A percentile compares a stretch with the other conserved stretches of the same genome.
These are phyloP conservation scores for Tineola bisselliella DNA, from an alignment of 2,888 invertebrate genomes.

Conservation along the genomic window DNA sequence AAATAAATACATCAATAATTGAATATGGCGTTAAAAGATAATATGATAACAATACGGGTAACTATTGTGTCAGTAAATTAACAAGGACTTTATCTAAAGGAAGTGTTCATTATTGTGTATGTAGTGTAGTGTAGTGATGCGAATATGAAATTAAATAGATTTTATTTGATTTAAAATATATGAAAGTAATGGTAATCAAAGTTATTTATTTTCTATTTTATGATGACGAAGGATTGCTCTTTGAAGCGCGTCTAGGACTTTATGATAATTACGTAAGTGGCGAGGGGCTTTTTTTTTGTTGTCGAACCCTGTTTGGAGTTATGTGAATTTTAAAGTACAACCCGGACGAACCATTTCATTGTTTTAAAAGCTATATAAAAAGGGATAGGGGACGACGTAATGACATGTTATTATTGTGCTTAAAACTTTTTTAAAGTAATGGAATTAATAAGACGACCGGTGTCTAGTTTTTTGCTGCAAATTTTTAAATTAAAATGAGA, in stretches of 20 bases:
- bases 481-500: slow-evolving; percentile 3
- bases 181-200: too few species aligned
- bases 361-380: neutral
- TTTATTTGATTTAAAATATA: too few species aligned
- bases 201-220: neutral
- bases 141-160: neutral
- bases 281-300: neutral
- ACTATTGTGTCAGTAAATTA: neutral
- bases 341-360: slow-evolving; percentile 4
- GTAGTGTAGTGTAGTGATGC: neutral
- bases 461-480: slow-evolving; percentile 1
- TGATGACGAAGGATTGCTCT: neutral
- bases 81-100: neutral
- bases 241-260: neutral
- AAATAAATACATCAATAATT: neutral
- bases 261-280: neutral
- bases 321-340: neutral
- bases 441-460: neutral
- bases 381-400: slow-evolving; percentile 26
- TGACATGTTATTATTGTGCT: slow-evolving; percentile 36
- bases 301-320: neutral
- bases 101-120: too few species aligned
- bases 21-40: neutral
- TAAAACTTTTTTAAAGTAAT: slow-evolving; percentile 2
- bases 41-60: neutral